Evolutionary conservation across 2,888 invertebrate species (phyloP), one percentile per base, ranked within the genome.

Genomic region (Parascotia fuliginaria): DNA sequence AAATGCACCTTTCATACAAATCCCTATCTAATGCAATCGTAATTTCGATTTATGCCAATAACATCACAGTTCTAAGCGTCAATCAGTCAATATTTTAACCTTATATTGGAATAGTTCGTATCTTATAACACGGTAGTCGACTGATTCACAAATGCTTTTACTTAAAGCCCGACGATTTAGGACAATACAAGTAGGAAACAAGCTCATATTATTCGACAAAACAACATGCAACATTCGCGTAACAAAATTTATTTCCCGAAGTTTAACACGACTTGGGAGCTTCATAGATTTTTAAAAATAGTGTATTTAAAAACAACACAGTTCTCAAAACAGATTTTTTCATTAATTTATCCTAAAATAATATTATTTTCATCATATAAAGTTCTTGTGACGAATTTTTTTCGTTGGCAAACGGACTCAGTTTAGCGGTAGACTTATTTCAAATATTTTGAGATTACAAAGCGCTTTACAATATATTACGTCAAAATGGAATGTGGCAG

Each of bases 401-500:
- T 19, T 9, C 14, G 3, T 19, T 34, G n/a, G n/a, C 16, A 32
- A 7, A 50, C 49, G 15, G 27, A 37, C 48, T 43, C 50, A 51
- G 22, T 59, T 44, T 42, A 42, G 29, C 28, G 27, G 16, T 15
- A 22, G 19, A 28, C 40, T 45, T 47, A 48, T 19, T 28, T 48
- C 33, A 27, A 52, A 13, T 19, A 42, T 36, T 44, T 34, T 46
- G 46, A 53, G 33, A 46, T 56, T 55, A 54, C 42, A 22, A 48
- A 54, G 57, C 41, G 19, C 36, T 40, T 54, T 41, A 53, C 34
- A 34, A 41, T 48, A 60, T 6, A 41, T 44, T 54, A 63, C 42
- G 46, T 49, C 12, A 64, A 57, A 65, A 65, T 76, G 77, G 78
- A 81, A 80, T 79, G 71, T 67, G 73, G 75, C 79, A 74, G 69